A percentile compares a stretch with the other conserved stretches of the same genome.
These are phyloP conservation scores for Tortrix viridana DNA, from an alignment of 2,888 invertebrate genomes.

Conservation along the genomic window DNA sequence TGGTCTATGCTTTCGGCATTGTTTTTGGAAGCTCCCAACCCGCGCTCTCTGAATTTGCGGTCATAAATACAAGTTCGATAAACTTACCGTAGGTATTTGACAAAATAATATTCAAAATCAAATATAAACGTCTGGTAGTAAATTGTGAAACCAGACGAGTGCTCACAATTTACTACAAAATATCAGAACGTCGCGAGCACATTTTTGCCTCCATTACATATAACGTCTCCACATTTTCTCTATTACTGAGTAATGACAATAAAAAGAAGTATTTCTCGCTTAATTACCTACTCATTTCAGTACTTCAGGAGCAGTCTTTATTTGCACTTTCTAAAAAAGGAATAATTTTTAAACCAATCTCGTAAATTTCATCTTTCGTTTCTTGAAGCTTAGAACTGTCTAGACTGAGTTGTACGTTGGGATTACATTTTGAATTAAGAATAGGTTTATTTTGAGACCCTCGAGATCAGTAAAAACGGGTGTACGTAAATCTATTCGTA, in stretches of 20 bases:
- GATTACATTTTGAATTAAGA: slow-evolving; percentile 5
- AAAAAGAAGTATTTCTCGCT: slow-evolving; percentile 23
- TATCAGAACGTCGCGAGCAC: background rate
- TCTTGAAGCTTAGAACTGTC: slow-evolving; percentile 32
- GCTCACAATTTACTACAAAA: background rate
- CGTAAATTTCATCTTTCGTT: slow-evolving; percentile 26
- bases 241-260: slow-evolving; percentile 10
- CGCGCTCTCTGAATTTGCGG: too few species aligned
- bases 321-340: too few species aligned
- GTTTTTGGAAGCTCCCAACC: too few species aligned
- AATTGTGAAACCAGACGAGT: too few species aligned
- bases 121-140: background rate
- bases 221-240: slow-evolving; percentile 20
- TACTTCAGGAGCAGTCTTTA: background rate
- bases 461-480: too few species aligned
- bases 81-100: too few species aligned
- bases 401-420: slow-evolving; percentile 17
- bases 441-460: too few species aligned
- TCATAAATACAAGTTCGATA: too few species aligned
- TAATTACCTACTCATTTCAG: slow-evolving; percentile 10
- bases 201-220: slow-evolving; percentile 10
- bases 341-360: slow-evolving; percentile 9
- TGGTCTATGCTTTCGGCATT: too few species aligned
- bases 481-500: too few species aligned
- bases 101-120: too few species aligned